Conservation (phyloP, 1,140 invertebrate species). For the Elymnias hypermnestra region DNA sequence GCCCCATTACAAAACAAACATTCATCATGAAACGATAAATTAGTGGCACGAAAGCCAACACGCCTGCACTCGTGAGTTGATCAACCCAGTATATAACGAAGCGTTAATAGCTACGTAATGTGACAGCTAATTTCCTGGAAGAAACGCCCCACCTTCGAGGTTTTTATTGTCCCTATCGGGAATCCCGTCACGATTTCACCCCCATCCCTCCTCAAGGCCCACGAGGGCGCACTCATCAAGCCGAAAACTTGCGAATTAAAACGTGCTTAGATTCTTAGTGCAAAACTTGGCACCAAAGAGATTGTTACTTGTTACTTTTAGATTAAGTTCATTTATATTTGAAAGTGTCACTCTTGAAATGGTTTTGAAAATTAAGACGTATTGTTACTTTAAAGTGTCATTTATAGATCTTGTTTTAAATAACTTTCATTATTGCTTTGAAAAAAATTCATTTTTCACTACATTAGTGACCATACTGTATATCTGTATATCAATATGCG, state of each 20-base stretch:
- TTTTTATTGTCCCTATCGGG: slow-evolving; percentile 53
- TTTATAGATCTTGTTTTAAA: too few species aligned
- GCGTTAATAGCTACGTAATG: slow-evolving; percentile 64
- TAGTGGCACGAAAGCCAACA: slow-evolving; percentile 20
- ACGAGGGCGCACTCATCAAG: slow-evolving; percentile 57
- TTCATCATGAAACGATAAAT: slow-evolving; percentile 29
- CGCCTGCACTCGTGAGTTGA: slow-evolving; percentile 34
- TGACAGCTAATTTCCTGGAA: slow-evolving; percentile 70
- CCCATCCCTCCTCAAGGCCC: slow-evolving; percentile 14
- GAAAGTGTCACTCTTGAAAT: neutral
- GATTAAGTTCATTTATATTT: slow-evolving; percentile 11
- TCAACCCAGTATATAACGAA: slow-evolving; percentile 41
- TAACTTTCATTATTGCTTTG: too few species aligned
- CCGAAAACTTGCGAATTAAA: slow-evolving; percentile 68
- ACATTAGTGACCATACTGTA: too few species aligned
- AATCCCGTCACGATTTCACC: slow-evolving; percentile 51
- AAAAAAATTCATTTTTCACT: too few species aligned
- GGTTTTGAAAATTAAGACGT: too few species aligned
- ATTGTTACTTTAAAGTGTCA: too few species aligned
- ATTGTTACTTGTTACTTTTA: slow-evolving; percentile 34
- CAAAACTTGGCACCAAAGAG: slow-evolving; percentile 33
- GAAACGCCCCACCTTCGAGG: slow-evolving; percentile 38
- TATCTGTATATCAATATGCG: too few species aligned
- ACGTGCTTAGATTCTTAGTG: slow-evolving; percentile 60
- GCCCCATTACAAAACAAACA: slow-evolving; percentile 30